phyloP scores from a whole-genome alignment of 2,797 vertebrate species.

The Chanos chanos region DNA sequence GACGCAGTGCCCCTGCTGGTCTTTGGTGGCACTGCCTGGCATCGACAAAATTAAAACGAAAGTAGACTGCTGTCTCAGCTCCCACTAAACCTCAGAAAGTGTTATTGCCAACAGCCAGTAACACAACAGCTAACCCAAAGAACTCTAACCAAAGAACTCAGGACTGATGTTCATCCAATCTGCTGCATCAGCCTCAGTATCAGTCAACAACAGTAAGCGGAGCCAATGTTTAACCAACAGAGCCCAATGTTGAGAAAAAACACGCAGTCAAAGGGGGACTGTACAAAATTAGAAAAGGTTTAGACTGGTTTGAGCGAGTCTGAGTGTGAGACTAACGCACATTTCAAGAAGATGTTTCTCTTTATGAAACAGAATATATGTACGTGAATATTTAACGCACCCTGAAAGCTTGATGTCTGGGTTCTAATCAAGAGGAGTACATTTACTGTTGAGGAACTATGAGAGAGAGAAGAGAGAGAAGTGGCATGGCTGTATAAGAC shows the following conservation, averaged over 20 bases:
- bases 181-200: conserved; percentile 25
- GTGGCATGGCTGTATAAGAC: no score
- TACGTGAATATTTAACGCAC: no score
- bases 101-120: conserved; percentile 6
- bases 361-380: no score
- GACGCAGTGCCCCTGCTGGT: conserved; percentile 25
- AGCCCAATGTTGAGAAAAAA: conserved; percentile 24
- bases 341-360: no score
- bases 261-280: conserved; percentile 14
- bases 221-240: conserved; percentile 41
- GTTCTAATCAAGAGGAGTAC: no score
- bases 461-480: no score
- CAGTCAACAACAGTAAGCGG: conserved; percentile 24
- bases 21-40: neutral
- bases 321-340: no score
- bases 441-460: no score
- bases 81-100: conserved; percentile 26
- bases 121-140: conserved; percentile 32
- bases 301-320: conserved; percentile 17
- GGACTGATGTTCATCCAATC: conserved; percentile 26
- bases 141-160: conserved; percentile 18
- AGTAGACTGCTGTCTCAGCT: conserved; percentile 12
- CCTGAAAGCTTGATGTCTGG: no score
- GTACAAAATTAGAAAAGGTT: conserved; percentile 10
- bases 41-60: neutral